These are phyloP conservation scores for Rhabdomys pumilio DNA, from an alignment of 2,797 vertebrate genomes.

Conservation along the genomic window DNA sequence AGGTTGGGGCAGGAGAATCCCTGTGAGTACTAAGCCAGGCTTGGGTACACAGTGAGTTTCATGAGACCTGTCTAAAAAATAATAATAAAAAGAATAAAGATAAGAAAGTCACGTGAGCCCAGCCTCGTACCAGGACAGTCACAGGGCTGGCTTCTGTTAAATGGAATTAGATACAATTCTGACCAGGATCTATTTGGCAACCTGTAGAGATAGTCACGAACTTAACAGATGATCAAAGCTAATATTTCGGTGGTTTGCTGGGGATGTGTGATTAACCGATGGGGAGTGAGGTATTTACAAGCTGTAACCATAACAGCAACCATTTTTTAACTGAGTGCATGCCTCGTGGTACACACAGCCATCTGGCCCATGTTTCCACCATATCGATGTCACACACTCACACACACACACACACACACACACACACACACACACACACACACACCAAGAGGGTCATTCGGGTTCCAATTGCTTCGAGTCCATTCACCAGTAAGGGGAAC, in stretches of 20 bases:
- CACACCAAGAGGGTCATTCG: neutral
- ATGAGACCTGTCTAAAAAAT: neutral
- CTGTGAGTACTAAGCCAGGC: neutral
- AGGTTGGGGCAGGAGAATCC: neutral
- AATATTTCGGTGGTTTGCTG: neutral
- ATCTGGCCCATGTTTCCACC: neutral
- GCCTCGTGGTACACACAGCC: accelerated
- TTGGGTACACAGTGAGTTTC: neutral
- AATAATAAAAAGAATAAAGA: neutral
- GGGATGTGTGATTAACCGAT: neutral
- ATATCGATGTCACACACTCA: neutral
- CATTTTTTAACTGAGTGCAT: neutral
- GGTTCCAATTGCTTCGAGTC: neutral
- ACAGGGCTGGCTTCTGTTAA: neutral
- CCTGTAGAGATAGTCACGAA: no score
- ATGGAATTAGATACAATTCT: constrained; percentile 3
- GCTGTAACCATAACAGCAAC: neutral
- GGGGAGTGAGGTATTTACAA: neutral
- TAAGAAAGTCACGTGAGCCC: neutral
- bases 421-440: neutral
- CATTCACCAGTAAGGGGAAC: neutral
- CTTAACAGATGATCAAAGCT: no score
- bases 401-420: no score
- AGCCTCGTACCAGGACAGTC: neutral
- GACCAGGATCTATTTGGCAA: neutral